These are phyloP conservation scores for Heliopora coerulea DNA, from an alignment of 92 coral and sea anemone species.

Conservation along the genomic window DNA sequence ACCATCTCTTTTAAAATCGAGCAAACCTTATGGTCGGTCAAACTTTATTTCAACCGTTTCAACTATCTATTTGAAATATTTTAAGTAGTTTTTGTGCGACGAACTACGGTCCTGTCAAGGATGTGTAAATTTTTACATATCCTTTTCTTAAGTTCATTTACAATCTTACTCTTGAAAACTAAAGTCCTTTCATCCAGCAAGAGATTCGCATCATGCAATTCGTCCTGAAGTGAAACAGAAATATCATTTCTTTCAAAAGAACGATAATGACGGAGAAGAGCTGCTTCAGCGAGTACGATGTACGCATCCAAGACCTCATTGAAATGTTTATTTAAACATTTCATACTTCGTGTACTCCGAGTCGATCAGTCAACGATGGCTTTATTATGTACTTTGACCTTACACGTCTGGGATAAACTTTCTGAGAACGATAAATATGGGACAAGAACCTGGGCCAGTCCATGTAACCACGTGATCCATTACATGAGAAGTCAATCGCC, in stretches of 20 bases:
- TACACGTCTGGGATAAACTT: not conserved
- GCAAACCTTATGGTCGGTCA: no score
- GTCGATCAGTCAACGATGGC: not conserved
- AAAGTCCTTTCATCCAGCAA: not conserved
- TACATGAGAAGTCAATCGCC: not conserved
- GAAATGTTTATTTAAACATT: not conserved
- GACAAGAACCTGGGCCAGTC: constrained; percentile 4
- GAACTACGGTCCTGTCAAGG: no score
- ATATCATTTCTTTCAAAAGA: not conserved
- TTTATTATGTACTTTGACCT: constrained; percentile 10
- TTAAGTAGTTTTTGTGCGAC: no score
- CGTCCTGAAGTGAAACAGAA: not conserved
- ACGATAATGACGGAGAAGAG: constrained; percentile 15
- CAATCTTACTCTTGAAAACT: not conserved
- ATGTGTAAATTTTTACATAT: not conserved
- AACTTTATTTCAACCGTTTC: no score
- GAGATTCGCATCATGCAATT: not conserved
- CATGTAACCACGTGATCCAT: not conserved
- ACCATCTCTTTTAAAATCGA: no score
- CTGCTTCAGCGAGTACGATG: not conserved
- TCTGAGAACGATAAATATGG: not conserved
- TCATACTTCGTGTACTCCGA: constrained; percentile 24
- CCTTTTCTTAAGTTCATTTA: constrained; percentile 3
- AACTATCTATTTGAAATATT: no score
- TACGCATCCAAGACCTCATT: not conserved